Evolutionary conservation across 1,140 invertebrate species (phyloP).

Genomic region (Temnothorax longispinosus): DNA sequence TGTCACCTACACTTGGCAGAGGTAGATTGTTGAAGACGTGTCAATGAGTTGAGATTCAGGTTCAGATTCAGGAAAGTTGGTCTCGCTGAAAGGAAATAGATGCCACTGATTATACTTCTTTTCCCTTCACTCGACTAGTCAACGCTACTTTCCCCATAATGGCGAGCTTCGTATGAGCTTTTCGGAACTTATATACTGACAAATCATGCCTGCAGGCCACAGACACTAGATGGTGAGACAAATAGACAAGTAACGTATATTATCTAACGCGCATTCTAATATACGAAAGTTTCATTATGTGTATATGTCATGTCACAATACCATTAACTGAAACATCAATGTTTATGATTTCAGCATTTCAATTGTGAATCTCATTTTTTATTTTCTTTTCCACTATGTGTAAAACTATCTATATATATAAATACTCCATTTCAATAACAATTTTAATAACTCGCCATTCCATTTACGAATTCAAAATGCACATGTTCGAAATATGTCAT

Average conservation of each 20-base stretch:
- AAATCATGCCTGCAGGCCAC: constrained; percentile 68
- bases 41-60: constrained; percentile 95
- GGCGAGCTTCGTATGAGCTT: constrained; percentile 68
- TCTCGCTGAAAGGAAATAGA: constrained; percentile 93
- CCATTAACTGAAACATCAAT: constrained; percentile 38
- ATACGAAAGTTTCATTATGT: neutral
- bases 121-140: constrained; percentile 54
- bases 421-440: neutral
- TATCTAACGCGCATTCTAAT: constrained; percentile 44
- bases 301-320: constrained; percentile 14
- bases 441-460: constrained; percentile 67
- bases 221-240: constrained; percentile 62
- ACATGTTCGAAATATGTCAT: constrained; percentile 14
- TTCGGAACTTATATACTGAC: constrained; percentile 65
- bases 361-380: constrained; percentile 3
- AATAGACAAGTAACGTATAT: constrained; percentile 52
- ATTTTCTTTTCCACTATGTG: neutral
- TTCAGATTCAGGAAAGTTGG: constrained; percentile 98
- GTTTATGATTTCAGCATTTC: constrained; percentile 14
- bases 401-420: neutral
- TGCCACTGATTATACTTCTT: constrained; percentile 77
- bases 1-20: constrained; percentile 86
- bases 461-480: constrained; percentile 61
- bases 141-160: constrained; percentile 65
- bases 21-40: constrained; percentile 93